Conservation (phyloP, 2,888 invertebrate genomes). For the Crioceris asparagi region DNA sequence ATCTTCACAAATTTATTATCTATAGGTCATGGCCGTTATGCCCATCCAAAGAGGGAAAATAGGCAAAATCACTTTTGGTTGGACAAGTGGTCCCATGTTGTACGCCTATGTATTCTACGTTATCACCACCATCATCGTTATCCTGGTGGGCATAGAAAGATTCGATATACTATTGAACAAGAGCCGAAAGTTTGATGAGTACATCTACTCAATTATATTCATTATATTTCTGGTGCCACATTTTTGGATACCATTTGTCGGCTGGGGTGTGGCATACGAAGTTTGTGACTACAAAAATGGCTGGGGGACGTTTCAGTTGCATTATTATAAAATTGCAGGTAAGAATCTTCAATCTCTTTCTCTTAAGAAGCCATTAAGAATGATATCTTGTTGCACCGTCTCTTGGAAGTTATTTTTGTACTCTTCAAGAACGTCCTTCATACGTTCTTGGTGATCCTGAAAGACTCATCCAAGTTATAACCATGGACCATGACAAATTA, state of each 20-base stretch:
- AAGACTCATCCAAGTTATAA: too few species aligned
- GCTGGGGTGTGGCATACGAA: conserved; percentile 58
- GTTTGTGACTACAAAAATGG: conserved; percentile 59
- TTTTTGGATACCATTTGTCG: conserved; percentile 60
- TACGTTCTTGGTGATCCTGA: too few species aligned
- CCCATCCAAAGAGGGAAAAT: conserved; percentile 40
- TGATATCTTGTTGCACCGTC: too few species aligned
- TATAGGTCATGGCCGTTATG: conserved; percentile 52
- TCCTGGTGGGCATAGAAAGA: conserved; percentile 51
- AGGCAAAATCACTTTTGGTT: conserved; percentile 50
- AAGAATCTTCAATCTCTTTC: conserved; percentile 5
- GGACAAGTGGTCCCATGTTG: conserved; percentile 50
- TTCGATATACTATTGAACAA: conserved; percentile 49
- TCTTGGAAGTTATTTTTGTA: too few species aligned
- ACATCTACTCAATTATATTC: conserved; percentile 57
- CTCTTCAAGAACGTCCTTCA: too few species aligned
- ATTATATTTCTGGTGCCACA: conserved; percentile 56
- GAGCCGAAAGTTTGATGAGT: conserved; percentile 53
- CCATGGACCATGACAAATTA: too few species aligned
- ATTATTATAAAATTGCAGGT: conserved; percentile 37
- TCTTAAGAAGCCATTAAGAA: too few species aligned
- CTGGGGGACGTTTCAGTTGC: conserved; percentile 56
- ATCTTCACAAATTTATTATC: conserved; percentile 2
- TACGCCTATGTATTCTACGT: conserved; percentile 56
- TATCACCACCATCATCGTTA: conserved; percentile 45